These are phyloP conservation scores for Channa striata DNA, from an alignment of 2,797 vertebrate genomes.

Conservation along the genomic window DNA sequence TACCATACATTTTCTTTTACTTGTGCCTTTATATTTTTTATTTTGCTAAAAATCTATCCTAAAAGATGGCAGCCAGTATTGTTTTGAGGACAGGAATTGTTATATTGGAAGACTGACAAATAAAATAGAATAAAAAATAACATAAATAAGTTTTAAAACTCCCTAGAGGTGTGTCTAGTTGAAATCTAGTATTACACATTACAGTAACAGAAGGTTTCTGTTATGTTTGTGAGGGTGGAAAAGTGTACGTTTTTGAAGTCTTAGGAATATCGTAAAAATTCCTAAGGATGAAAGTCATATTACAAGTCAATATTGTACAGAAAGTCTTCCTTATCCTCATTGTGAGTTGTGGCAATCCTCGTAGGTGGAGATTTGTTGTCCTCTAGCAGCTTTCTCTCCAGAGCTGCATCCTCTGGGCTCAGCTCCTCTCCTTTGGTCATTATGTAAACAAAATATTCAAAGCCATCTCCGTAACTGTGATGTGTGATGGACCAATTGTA, in stretches of 20 bases:
- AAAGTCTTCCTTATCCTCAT: constrained; percentile 84
- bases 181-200: neutral
- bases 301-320: constrained; percentile 87
- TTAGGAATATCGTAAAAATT: neutral
- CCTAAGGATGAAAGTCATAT: neutral
- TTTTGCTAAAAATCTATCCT: neutral
- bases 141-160: neutral
- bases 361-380: constrained; percentile 41
- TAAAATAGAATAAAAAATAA: neutral
- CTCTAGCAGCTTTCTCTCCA: constrained; percentile 79
- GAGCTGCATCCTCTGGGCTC: constrained; percentile 79
- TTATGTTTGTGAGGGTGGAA: neutral
- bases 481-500: constrained; percentile 91
- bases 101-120: no score
- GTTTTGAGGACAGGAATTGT: no score
- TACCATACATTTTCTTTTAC: neutral
- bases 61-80: neutral
- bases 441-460: constrained; percentile 91
- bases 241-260: neutral
- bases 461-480: constrained; percentile 85
- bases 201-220: neutral
- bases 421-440: constrained; percentile 91
- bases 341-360: constrained; percentile 5
- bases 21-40: neutral
- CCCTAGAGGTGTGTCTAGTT: neutral